Conservation (phyloP, 2,888 invertebrate species). For the Scaptomyza caliginosa region DNA sequence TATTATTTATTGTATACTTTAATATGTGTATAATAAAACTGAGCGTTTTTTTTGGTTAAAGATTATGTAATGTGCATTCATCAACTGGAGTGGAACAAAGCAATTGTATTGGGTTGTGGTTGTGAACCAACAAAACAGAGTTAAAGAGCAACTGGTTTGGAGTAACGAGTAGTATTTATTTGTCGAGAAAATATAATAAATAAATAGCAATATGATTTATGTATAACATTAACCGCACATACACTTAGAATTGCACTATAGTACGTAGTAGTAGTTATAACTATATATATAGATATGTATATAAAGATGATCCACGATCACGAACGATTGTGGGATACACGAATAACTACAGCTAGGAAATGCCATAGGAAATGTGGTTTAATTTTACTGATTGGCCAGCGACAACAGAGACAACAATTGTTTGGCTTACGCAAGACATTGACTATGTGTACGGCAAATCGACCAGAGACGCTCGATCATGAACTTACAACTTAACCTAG, state of each 20-base stretch:
- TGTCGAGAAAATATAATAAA: conserved; percentile 55
- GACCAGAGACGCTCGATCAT: conserved; percentile 75
- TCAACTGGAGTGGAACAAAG: background rate
- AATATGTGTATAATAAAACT: conserved; percentile 32
- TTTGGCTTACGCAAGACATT: conserved; percentile 68
- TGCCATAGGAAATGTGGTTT: conserved; percentile 44
- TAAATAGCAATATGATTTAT: conserved; percentile 48
- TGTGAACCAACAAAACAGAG: too few species aligned
- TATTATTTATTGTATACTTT: conserved; percentile 41
- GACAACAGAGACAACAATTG: conserved; percentile 31
- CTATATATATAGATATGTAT: conserved; percentile 16
- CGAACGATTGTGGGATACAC: conserved; percentile 9
- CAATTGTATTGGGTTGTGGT: background rate
- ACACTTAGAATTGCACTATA: conserved; percentile 45
- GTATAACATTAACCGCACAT: conserved; percentile 47
- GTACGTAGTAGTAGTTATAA: conserved; percentile 43
- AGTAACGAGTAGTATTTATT: conserved; percentile 40
- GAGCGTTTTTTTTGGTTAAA: background rate
- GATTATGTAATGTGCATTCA: conserved; percentile 17
- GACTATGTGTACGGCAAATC: conserved; percentile 71
- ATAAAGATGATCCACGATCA: conserved; percentile 55
- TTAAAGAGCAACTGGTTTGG: too few species aligned
- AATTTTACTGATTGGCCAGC: conserved; percentile 49
- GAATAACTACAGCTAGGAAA: conserved; percentile 58
- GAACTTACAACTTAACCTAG: conserved; percentile 66